These are phyloP conservation scores for Machaerirhynchus nigripectus DNA, from an alignment of 2,113 vertebrate species.

Conservation along the genomic window DNA sequence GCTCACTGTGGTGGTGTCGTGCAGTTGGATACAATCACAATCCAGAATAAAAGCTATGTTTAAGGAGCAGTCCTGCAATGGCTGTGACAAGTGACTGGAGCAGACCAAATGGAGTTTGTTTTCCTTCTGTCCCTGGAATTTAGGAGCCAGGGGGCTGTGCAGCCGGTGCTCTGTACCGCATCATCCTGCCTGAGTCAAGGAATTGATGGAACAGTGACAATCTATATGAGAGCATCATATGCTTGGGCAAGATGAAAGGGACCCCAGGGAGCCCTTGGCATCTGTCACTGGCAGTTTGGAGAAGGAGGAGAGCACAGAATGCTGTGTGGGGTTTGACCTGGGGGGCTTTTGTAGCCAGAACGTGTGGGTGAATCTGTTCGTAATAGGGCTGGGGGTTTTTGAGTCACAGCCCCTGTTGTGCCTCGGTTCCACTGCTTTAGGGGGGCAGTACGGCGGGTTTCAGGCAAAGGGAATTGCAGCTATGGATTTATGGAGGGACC, in stretches of 20 bases:
- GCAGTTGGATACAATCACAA: neutral
- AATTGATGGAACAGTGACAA: neutral
- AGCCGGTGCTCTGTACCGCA: accelerated
- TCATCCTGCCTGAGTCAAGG: neutral
- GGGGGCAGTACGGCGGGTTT: neutral
- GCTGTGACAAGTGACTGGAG: neutral
- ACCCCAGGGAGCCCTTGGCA: neutral
- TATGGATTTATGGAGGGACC: neutral
- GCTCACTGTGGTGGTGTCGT: accelerated
- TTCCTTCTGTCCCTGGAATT: neutral
- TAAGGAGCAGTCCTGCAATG: neutral
- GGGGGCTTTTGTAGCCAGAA: neutral
- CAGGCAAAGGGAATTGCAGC: neutral
- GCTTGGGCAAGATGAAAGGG: neutral
- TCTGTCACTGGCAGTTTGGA: neutral
- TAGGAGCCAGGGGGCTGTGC: neutral
- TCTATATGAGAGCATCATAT: neutral
- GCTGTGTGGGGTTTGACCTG: neutral
- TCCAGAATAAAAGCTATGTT: neutral
- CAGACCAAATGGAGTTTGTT: neutral
- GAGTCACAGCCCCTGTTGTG: neutral
- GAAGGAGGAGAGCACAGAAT: neutral
- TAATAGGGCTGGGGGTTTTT: accelerated
- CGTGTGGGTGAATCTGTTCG: accelerated
- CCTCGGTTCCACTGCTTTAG: neutral